phyloP scores from a whole-genome alignment of 2,797 vertebrate species.

The Spea hammondii region DNA sequence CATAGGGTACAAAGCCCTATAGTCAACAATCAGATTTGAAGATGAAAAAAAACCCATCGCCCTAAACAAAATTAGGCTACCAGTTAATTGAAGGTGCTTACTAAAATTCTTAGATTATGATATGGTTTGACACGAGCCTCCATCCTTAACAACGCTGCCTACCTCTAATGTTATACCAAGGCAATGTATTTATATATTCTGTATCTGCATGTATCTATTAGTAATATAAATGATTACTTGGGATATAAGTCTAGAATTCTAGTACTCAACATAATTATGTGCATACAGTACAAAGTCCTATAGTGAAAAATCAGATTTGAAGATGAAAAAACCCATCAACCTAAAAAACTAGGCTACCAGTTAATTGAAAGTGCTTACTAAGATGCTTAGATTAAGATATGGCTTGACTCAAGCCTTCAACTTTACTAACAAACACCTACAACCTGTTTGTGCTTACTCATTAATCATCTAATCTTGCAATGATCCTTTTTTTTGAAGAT shows the following conservation, averaged over 20 bases:
- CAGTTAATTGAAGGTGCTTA: neutral
- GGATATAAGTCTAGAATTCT: too few species aligned
- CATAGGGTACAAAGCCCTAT: too few species aligned
- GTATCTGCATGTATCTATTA: too few species aligned
- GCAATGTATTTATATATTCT: too few species aligned
- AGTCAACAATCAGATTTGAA: neutral
- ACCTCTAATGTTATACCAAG: too few species aligned
- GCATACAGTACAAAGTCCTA: too few species aligned
- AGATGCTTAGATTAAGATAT: neutral
- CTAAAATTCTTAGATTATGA: neutral
- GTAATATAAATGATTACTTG: too few species aligned
- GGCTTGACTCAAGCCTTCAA: neutral
- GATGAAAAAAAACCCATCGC: neutral
- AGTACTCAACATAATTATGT: too few species aligned
- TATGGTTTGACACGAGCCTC: neutral
- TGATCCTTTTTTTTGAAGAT: neutral
- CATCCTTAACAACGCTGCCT: neutral
- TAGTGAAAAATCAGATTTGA: neutral
- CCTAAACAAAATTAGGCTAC: neutral
- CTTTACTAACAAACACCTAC: neutral
- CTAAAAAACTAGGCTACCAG: neutral
- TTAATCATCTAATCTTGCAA: slow-evolving; percentile 1
- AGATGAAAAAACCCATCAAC: neutral
- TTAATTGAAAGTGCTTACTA: neutral
- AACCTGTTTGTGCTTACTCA: neutral